phyloP scores from a whole-genome alignment of 2,797 vertebrate genomes.

The Cuculus canorus region DNA sequence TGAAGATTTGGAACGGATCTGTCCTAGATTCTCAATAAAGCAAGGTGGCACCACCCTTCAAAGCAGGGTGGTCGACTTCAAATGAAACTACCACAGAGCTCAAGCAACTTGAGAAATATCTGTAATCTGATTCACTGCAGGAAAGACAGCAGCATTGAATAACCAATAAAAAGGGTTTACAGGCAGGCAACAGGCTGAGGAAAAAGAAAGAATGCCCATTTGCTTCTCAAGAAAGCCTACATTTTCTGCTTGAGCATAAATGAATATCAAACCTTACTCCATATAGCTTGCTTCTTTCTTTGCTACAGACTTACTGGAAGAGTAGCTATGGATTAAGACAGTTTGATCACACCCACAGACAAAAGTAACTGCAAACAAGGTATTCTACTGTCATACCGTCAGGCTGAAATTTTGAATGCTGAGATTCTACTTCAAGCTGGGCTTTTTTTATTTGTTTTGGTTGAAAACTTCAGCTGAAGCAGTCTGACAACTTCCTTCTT shows the following conservation, averaged over 20 bases:
- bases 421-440: background rate
- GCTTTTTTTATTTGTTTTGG: conserved; percentile 30
- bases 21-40: background rate
- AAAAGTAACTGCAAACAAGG: conserved; percentile 13
- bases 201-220: background rate
- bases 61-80: background rate
- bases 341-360: conserved; percentile 20
- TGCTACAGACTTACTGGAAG: conserved; percentile 1
- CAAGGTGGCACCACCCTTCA: background rate
- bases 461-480: conserved; percentile 31
- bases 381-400: background rate
- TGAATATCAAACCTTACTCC: background rate
- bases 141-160: background rate
- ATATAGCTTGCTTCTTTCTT: background rate
- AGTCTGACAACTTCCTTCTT: conserved; percentile 15
- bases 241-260: background rate
- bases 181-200: background rate
- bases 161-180: background rate
- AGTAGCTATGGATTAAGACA: background rate
- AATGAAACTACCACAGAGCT: background rate
- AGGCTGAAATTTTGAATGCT: background rate
- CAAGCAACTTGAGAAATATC: background rate
- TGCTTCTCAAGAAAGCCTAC: background rate
- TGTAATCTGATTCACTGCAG: background rate
- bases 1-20: background rate